phyloP scores from a whole-genome alignment of 2,888 invertebrate genomes.

The Keiferia lycopersicella region DNA sequence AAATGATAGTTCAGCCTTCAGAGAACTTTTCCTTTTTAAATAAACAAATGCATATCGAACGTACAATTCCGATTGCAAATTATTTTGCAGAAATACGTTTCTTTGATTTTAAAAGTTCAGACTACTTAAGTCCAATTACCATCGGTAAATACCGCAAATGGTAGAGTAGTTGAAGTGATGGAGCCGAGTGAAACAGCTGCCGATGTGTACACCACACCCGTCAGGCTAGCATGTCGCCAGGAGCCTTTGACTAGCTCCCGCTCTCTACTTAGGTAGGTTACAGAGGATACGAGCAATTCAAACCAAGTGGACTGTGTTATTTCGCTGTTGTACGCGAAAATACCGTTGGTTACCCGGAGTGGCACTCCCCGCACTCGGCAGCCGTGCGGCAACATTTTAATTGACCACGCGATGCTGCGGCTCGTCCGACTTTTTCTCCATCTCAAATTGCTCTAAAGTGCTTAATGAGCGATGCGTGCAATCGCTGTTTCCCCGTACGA shows the following conservation, averaged over 20 bases:
- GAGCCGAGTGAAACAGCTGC: slow-evolving; percentile 19
- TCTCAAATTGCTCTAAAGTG: slow-evolving; percentile 80
- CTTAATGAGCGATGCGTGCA: slow-evolving; percentile 82
- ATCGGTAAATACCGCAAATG: slow-evolving; percentile 24
- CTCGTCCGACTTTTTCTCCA: slow-evolving; percentile 76
- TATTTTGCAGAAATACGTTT: slow-evolving; percentile 17
- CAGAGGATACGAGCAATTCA: slow-evolving; percentile 32
- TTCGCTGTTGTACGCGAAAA: slow-evolving; percentile 36
- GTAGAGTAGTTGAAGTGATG: slow-evolving; percentile 13
- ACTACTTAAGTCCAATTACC: slow-evolving; percentile 23
- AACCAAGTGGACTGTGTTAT: slow-evolving; percentile 30
- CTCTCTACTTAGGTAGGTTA: slow-evolving; percentile 23
- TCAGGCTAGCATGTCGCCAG: slow-evolving; percentile 21
- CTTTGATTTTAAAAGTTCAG: slow-evolving; percentile 21
- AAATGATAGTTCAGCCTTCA: not conserved
- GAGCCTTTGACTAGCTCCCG: slow-evolving; percentile 22
- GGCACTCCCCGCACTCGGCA: slow-evolving; percentile 51
- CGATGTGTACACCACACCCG: slow-evolving; percentile 17
- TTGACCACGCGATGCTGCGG: slow-evolving; percentile 78
- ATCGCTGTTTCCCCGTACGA: slow-evolving; percentile 78
- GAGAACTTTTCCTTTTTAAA: slow-evolving; percentile 5
- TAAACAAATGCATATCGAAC: not conserved
- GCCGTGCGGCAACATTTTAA: slow-evolving; percentile 74
- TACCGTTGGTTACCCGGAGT: slow-evolving; percentile 51
- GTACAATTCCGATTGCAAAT: slow-evolving; percentile 5